A percentile compares a stretch with the other conserved stretches of the same genome.
Evolutionary conservation across 2,888 invertebrate genomes (phyloP).

Genomic region (Sipunculus nudus): DNA sequence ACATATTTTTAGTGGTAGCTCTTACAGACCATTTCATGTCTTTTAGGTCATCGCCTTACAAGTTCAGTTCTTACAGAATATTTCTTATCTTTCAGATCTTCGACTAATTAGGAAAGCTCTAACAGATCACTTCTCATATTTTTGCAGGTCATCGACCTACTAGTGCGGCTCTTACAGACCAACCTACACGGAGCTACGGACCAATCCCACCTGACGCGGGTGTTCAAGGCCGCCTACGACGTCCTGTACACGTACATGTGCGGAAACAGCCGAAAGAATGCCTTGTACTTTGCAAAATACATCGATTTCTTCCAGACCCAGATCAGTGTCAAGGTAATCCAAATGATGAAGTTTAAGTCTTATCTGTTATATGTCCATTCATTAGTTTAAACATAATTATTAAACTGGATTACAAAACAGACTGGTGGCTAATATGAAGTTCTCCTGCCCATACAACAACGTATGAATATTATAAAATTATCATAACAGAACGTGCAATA

Average conservation of each 20-base stretch:
- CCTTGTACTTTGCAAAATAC: conserved; percentile 67
- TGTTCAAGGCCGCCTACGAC: conserved; percentile 65
- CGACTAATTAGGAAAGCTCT: too few species aligned
- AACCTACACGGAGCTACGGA: conserved; percentile 59
- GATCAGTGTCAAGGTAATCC: conserved; percentile 63
- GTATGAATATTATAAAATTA: too few species aligned
- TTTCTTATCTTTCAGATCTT: too few species aligned
- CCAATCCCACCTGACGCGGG: conserved; percentile 60
- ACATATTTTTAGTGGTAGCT: too few species aligned
- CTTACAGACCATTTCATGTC: too few species aligned
- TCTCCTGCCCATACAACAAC: too few species aligned
- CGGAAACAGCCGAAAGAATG: conserved; percentile 66
- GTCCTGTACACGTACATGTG: conserved; percentile 66
- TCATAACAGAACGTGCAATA: too few species aligned
- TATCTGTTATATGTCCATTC: not conserved
- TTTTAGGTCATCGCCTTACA: too few species aligned
- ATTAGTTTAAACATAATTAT: not conserved
- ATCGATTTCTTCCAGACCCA: conserved; percentile 67
- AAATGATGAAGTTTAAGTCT: not conserved
- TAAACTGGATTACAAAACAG: too few species aligned
- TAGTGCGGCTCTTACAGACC: conserved; percentile 62
- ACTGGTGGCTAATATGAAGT: too few species aligned
- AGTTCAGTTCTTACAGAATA: too few species aligned
- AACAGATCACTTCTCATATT: not conserved
- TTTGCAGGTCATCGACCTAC: conserved; percentile 62